Percentiles rank a stretch among this genome's conserved stretches.
Evolutionary conservation across 2,797 vertebrate genomes (phyloP).

Genomic region (Vireo griseus): DNA sequence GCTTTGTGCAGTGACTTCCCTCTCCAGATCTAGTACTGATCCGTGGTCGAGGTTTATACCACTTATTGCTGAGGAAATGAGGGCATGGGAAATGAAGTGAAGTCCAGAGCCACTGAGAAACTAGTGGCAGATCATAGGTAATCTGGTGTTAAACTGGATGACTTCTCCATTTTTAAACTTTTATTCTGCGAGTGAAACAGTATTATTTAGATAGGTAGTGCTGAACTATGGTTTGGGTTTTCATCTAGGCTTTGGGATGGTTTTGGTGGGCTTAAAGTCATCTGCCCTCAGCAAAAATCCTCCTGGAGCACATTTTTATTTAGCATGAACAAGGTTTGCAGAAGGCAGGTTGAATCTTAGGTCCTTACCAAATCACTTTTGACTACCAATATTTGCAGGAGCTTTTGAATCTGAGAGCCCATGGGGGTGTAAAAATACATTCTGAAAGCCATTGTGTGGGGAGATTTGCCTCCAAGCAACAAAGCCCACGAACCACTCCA

Average conservation of each 20-base stretch:
- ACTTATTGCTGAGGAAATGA: neutral
- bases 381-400: neutral
- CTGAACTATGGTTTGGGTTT: neutral
- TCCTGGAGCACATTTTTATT: neutral
- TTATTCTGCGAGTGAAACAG: neutral
- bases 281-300: neutral
- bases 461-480: neutral
- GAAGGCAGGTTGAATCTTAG: neutral
- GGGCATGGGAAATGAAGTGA: neutral
- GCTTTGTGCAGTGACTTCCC: neutral
- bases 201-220: neutral
- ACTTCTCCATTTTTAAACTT: neutral
- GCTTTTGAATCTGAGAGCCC: neutral
- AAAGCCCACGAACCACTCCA: neutral
- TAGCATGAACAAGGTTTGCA: neutral
- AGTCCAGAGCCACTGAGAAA: neutral
- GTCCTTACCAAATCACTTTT: neutral
- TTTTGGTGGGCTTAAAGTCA: neutral
- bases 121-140: neutral
- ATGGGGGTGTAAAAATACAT: neutral
- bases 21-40: neutral
- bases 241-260: neutral
- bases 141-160: neutral
- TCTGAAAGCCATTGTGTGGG: neutral
- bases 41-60: neutral